A percentile compares a stretch with the other conserved stretches of the same genome.
These are phyloP conservation scores for Perizoma flavofasciatum DNA, from an alignment of 2,888 invertebrate genomes.

Conservation along the genomic window DNA sequence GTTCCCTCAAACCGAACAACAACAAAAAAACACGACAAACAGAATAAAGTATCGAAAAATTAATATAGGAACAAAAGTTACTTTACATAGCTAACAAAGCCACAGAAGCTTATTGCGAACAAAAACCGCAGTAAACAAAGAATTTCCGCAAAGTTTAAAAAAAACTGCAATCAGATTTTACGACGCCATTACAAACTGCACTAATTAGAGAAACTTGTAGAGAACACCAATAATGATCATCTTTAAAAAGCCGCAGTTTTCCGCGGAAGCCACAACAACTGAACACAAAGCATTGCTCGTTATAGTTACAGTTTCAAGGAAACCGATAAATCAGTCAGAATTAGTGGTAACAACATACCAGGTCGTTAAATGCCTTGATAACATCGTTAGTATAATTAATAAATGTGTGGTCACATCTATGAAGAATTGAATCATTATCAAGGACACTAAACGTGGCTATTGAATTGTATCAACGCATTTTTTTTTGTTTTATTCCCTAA, in stretches of 20 bases:
- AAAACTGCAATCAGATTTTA: slow-evolving; percentile 21
- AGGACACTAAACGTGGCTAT: too few relatives aligned
- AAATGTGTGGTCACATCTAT: too few relatives aligned
- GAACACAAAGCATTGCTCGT: slow-evolving; percentile 55
- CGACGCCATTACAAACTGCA: slow-evolving; percentile 16
- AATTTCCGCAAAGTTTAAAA: slow-evolving; percentile 9
- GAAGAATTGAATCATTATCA: too few relatives aligned
- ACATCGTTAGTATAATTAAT: too few relatives aligned
- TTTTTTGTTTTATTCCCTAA: too few relatives aligned
- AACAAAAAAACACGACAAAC: too few relatives aligned
- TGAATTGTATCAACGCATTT: too few relatives aligned
- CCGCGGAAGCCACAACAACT: slow-evolving; percentile 24
- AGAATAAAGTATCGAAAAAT: too few relatives aligned
- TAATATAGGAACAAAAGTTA: too few relatives aligned
- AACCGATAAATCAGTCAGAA: slow-evolving; percentile 7
- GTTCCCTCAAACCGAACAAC: too few relatives aligned
- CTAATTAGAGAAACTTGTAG: slow-evolving; percentile 28
- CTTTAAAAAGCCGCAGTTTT: slow-evolving; percentile 31
- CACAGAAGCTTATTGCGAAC: background rate
- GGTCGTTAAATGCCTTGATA: too few relatives aligned
- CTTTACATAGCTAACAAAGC: background rate
- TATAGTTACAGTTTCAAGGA: slow-evolving; percentile 41
- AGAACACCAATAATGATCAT: slow-evolving; percentile 31
- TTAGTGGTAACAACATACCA: too few relatives aligned
- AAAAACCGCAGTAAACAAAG: background rate